Conservation (phyloP, 2,888 invertebrate species). For the Drosophila anceps region DNA sequence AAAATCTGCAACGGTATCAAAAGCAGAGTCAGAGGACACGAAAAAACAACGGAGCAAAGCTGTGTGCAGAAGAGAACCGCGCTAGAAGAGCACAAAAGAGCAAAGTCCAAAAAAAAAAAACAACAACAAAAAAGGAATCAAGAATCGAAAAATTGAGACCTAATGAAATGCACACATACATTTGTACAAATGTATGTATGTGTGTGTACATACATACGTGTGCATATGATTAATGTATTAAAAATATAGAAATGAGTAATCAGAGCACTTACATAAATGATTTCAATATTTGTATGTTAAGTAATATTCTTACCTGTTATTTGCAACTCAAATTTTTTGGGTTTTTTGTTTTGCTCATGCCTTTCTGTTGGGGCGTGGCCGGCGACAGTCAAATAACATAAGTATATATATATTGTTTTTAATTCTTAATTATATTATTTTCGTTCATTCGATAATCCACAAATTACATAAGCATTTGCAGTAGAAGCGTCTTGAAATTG, state of each 20-base stretch:
- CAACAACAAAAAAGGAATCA: neutral
- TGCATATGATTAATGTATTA: neutral
- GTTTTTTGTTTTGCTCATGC: conserved; percentile 3
- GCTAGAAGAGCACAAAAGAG: neutral
- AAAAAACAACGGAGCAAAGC: neutral
- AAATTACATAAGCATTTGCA: conserved; percentile 4
- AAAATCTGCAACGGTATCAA: neutral
- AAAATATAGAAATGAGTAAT: neutral
- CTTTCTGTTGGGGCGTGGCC: neutral
- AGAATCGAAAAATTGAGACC: neutral
- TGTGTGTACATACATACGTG: no score
- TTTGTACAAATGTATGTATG: no score
- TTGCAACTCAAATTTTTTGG: neutral
- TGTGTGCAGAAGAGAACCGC: conserved; percentile 6
- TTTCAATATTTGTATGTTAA: conserved; percentile 1
- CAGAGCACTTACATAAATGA: neutral
- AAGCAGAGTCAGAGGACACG: neutral
- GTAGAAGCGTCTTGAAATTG: conserved; percentile 10
- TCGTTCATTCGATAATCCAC: neutral
- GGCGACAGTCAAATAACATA: neutral
- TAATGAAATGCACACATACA: neutral
- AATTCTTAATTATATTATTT: neutral
- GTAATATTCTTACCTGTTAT: conserved; percentile 5
- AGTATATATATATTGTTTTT: neutral
- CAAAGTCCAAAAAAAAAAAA: neutral